phyloP scores from a whole-genome alignment of 2,797 vertebrate species.

The Onychomys torridus region DNA sequence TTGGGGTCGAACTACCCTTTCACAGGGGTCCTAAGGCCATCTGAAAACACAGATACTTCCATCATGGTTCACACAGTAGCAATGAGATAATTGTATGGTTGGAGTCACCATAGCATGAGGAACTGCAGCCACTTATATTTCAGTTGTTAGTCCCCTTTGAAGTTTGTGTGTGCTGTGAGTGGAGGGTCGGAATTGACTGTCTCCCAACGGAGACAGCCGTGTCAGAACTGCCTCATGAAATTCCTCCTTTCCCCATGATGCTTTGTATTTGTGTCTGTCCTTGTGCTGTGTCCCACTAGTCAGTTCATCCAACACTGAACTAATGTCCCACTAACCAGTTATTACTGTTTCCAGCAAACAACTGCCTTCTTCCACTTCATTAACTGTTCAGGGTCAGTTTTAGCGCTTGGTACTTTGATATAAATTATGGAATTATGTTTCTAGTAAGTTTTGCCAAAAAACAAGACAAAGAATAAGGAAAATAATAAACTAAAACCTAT shows the following conservation, averaged over 20 bases:
- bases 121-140: background rate
- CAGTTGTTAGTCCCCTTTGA: background rate
- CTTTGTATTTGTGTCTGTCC: background rate
- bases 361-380: background rate
- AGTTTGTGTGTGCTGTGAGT: background rate
- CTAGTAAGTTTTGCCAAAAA: slow-evolving; percentile 36
- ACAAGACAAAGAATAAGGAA: background rate
- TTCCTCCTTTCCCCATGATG: background rate
- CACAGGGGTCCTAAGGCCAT: background rate
- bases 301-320: background rate
- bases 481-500: background rate
- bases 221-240: background rate
- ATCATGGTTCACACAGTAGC: background rate
- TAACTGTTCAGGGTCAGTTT: background rate
- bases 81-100: too few species aligned
- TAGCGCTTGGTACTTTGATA: slow-evolving; percentile 1
- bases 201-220: background rate
- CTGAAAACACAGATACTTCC: background rate
- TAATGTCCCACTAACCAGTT: background rate
- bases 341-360: background rate
- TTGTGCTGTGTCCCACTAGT: background rate
- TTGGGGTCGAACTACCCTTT: background rate
- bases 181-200: background rate
- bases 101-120: too few species aligned
- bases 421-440: background rate